These are phyloP conservation scores for Poecile atricapillus DNA, from an alignment of 2,113 vertebrate genomes.

Conservation along the genomic window DNA sequence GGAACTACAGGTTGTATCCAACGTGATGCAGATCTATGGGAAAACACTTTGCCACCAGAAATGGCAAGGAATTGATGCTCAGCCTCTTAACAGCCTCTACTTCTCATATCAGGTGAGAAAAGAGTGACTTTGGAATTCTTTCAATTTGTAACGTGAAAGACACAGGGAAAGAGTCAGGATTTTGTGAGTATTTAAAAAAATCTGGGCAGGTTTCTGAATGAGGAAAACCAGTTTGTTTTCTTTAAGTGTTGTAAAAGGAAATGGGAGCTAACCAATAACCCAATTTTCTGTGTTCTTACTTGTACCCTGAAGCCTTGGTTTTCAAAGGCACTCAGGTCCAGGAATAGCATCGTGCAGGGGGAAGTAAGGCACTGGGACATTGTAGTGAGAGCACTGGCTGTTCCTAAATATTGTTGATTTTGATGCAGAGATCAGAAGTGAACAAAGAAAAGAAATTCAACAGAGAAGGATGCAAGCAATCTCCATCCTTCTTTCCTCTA, in stretches of 20 bases:
- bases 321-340: not conserved
- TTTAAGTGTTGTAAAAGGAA: not conserved
- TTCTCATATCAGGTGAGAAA: not conserved
- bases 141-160: not conserved
- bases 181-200: not conserved
- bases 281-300: not conserved
- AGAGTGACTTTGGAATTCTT: not conserved
- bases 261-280: not conserved
- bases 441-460: not conserved
- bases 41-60: not conserved
- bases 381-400: not conserved
- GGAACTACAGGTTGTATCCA: fast-evolving
- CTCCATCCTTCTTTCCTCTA: not conserved
- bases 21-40: fast-evolving
- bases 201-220: not conserved
- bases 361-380: slow-evolving; percentile 3
- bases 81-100: not conserved
- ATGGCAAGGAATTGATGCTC: not conserved
- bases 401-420: not conserved
- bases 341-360: not conserved
- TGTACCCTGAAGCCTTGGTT: not conserved
- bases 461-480: not conserved
- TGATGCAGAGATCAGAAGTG: not conserved
- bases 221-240: not conserved
- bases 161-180: not conserved